Base-by-base conservation (phyloP, 2,113 vertebrate species). In the Xenopus borealis region DNA sequence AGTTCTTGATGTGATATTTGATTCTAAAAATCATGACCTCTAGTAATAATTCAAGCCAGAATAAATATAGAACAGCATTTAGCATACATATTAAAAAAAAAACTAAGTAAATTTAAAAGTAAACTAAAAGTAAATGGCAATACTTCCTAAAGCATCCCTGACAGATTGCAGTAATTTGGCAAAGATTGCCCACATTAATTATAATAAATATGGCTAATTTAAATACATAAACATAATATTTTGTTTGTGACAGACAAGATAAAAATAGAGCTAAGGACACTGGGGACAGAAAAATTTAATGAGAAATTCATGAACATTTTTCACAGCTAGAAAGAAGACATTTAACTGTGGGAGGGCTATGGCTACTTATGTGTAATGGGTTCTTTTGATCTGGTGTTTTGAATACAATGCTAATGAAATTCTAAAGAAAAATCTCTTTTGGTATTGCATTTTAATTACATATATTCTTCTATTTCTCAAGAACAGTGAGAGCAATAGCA, bases 201-300 rank as follows among this genome's bases (percentile, higher is more conserved):
- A 66, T 66, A 73, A 73, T 73, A 75, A 75, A 75, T 67, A 74
- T 74, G 52, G 53, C 58, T 65, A n/a, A 75, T 68, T 19, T 68
- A 68, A 75, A 75, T 75, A 17, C 47, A 68, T 33, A n/a, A 67
- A 75, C 23, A 19, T 59, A 61, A 50, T 68, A 61, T 68, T 59
- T 53, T 66, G 53, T 75, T 67, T 75, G 27, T 68, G 72, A 75
- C 72, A 68, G 72, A 68, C 64, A 62, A 45, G 59, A 75, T 61
- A 68, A 50, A 74, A 74, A 67, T 67, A 74, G 64, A 74, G 20
- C 63, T 74, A 18, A 67, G 64, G 27, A 67, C 63, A 67, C 52
- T 40, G 40, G 44, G 44, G 55, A 62, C 65, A 33, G 12, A 59
- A 13, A 7, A 40, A 40, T 40, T 6, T 40, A 40, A 40, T 6